Conservation (phyloP, 2,113 vertebrate genomes). For the Bos javanicus region DNA sequence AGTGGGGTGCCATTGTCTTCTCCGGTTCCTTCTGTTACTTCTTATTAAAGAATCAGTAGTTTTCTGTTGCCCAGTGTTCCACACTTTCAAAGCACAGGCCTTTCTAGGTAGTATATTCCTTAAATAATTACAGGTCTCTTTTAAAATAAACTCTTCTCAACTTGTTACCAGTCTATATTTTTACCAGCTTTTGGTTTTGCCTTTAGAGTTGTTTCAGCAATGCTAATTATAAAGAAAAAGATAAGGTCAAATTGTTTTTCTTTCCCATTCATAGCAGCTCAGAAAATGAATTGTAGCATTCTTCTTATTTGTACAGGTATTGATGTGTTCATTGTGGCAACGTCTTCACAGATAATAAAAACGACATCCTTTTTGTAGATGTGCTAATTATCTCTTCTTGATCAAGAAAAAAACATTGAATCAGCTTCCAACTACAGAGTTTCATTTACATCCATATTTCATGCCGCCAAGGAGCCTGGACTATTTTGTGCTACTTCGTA, state of each 20-base stretch:
- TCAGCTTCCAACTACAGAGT: constrained; percentile 50
- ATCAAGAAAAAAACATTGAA: constrained; percentile 65
- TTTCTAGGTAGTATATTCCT: constrained; percentile 28
- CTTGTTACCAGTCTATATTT: constrained; percentile 56
- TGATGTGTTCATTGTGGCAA: constrained; percentile 75
- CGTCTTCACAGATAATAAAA: constrained; percentile 79
- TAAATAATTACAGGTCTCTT: constrained; percentile 68
- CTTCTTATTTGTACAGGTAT: constrained; percentile 75
- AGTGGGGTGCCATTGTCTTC: too few species aligned
- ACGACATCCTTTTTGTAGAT: constrained; percentile 71
- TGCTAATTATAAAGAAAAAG: constrained; percentile 61
- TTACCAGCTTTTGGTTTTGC: constrained; percentile 65
- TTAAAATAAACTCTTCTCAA: constrained; percentile 59
- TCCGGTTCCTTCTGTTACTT: neutral
- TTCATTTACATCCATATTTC: constrained; percentile 64
- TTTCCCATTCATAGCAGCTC: constrained; percentile 39
- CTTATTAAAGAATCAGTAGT: neutral
- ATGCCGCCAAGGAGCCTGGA: constrained; percentile 55
- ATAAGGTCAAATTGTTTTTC: constrained; percentile 73
- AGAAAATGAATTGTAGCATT: constrained; percentile 73
- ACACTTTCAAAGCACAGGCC: neutral
- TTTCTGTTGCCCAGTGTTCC: neutral
- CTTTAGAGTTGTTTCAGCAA: constrained; percentile 69
- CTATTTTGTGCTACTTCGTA: constrained; percentile 71
- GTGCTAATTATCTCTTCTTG: constrained; percentile 77